These are phyloP conservation scores for Riptortus pedestris DNA, from an alignment of 1,140 invertebrate genomes.

Conservation along the genomic window DNA sequence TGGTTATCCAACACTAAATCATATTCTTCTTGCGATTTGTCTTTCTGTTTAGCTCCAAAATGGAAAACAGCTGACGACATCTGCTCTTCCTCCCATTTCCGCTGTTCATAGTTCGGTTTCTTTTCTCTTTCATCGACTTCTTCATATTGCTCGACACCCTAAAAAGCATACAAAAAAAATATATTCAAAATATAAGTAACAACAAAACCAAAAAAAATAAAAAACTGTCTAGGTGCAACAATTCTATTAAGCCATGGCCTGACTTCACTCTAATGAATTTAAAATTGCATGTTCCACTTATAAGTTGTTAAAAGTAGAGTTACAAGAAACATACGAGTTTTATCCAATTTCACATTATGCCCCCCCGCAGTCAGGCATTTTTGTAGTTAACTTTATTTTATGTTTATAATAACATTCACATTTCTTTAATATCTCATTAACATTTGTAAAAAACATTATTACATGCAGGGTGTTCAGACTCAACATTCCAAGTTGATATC, in stretches of 20 bases:
- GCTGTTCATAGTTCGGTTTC: conserved; percentile 83
- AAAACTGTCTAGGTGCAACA: conserved; percentile 25
- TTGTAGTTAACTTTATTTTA: too few relatives aligned
- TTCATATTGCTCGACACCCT: conserved; percentile 57
- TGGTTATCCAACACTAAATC: conserved; percentile 89
- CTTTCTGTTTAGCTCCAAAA: conserved; percentile 87
- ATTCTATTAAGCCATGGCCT: conserved; percentile 12
- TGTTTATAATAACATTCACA: too few relatives aligned
- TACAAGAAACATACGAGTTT: too few relatives aligned
- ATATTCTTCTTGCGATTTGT: conserved; percentile 67
- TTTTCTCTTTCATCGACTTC: conserved; percentile 82
- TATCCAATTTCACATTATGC: too few relatives aligned
- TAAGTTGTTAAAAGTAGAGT: too few relatives aligned
- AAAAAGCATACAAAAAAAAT: conserved; percentile 2
- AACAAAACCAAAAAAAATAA: not conserved
- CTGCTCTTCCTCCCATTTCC: conserved; percentile 97
- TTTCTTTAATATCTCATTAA: too few relatives aligned
- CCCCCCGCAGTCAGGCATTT: too few relatives aligned
- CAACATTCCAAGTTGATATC: too few relatives aligned
- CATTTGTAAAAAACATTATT: too few relatives aligned
- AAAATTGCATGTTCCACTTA: too few relatives aligned
- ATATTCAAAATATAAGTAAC: not conserved
- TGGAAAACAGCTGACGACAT: conserved; percentile 82
- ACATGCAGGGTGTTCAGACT: too few relatives aligned
- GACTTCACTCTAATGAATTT: conserved; percentile 5